phyloP scores from a whole-genome alignment of 2,797 vertebrate species.

The Nasua narica region DNA sequence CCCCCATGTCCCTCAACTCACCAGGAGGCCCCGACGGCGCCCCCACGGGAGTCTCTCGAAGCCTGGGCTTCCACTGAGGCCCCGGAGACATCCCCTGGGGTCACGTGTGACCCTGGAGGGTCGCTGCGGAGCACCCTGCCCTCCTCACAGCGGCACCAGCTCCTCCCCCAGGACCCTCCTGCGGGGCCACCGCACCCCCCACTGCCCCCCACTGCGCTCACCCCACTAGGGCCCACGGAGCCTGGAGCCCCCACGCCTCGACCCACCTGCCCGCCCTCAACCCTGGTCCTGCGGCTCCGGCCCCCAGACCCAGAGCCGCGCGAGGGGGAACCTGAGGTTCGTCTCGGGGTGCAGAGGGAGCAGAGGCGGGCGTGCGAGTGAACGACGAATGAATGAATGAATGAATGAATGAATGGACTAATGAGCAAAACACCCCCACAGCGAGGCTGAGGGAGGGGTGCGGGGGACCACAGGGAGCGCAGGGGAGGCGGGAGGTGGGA shows the following conservation, averaged over 20 bases:
- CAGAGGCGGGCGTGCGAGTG: neutral
- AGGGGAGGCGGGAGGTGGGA: rapidly evolving
- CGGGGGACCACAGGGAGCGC: neutral
- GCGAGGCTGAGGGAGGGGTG: neutral
- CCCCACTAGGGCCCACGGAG: rapidly evolving
- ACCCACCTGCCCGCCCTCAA: neutral
- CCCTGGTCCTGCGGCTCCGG: neutral
- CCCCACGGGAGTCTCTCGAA: neutral
- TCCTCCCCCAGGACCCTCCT: neutral
- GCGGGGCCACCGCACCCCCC: neutral
- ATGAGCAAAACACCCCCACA: rapidly evolving
- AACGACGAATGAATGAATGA: rapidly evolving
- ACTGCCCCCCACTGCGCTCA: neutral
- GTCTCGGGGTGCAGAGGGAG: neutral
- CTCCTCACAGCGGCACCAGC: rapidly evolving
- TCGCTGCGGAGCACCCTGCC: rapidly evolving
- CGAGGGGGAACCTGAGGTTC: rapidly evolving
- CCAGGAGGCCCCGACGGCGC: neutral
- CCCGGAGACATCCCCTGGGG: rapidly evolving
- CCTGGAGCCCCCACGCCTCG: rapidly evolving
- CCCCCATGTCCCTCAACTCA: neutral
- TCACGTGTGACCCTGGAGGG: neutral
- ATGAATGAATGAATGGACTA: neutral
- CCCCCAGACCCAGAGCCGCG: neutral
- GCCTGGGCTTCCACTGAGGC: neutral